Percentiles rank a stretch among this genome's conserved stretches.
Evolutionary conservation across 2,888 invertebrate genomes (phyloP).

Genomic region (Pachymerium ferrugineum): DNA sequence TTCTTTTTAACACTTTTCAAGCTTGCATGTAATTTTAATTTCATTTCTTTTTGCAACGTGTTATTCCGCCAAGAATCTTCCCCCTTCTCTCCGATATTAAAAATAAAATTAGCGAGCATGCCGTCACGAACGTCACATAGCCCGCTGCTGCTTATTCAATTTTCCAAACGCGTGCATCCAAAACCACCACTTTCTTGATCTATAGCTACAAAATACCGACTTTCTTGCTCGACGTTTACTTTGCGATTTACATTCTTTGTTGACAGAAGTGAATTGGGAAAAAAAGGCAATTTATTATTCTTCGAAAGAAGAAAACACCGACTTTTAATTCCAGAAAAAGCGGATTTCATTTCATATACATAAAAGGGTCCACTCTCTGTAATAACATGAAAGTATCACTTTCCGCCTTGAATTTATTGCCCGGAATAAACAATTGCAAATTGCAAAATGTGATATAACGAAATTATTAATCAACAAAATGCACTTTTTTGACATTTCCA

Average conservation of each 20-base stretch:
- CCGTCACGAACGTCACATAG: slow-evolving; percentile 21
- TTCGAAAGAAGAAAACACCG: too few species aligned
- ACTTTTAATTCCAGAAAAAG: background rate
- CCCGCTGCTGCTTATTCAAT: slow-evolving; percentile 27
- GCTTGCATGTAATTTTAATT: slow-evolving; percentile 27
- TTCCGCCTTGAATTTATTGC: too few species aligned
- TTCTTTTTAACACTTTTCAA: slow-evolving; percentile 4
- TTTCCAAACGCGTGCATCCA: slow-evolving; percentile 27
- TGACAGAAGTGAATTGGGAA: background rate
- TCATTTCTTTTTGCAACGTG: slow-evolving; percentile 27
- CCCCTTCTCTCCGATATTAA: slow-evolving; percentile 11
- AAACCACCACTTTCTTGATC: slow-evolving; percentile 2
- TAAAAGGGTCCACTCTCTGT: too few species aligned
- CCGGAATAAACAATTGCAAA: too few species aligned
- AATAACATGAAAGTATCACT: too few species aligned
- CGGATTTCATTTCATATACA: background rate
- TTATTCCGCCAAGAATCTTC: slow-evolving; percentile 13
- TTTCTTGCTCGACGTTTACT: background rate
- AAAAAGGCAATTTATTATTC: background rate
- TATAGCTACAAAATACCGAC: slow-evolving; percentile 25
- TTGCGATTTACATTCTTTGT: slow-evolving; percentile 16
- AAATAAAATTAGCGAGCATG: slow-evolving; percentile 25
- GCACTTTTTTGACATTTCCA: too few species aligned
- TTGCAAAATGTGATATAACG: too few species aligned
- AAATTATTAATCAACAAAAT: too few species aligned